phyloP scores from a whole-genome alignment of 2,888 invertebrate genomes.

The Malthinus seriepunctatus region DNA sequence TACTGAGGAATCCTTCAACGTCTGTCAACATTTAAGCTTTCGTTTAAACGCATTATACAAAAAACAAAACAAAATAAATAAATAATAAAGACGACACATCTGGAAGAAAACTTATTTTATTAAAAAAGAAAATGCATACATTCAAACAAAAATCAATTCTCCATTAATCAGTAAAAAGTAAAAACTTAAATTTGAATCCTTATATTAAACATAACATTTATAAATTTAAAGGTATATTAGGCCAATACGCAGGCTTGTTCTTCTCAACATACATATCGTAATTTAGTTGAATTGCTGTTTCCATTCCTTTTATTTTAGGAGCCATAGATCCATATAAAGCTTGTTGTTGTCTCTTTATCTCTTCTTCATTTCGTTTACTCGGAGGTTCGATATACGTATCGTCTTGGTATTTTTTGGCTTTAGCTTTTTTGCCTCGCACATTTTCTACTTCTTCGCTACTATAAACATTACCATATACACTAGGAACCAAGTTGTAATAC shows the following conservation, averaged over 20 bases:
- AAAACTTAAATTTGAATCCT: too few relatives aligned
- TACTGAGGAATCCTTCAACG: too few relatives aligned
- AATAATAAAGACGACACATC: too few relatives aligned
- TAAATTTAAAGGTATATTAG: slow-evolving; percentile 54
- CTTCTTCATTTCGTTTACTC: slow-evolving; percentile 44
- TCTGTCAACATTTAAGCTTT: too few relatives aligned
- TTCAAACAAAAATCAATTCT: too few relatives aligned
- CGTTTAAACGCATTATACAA: too few relatives aligned
- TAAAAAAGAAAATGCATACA: too few relatives aligned
- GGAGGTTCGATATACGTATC: slow-evolving; percentile 6
- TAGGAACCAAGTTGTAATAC: background rate
- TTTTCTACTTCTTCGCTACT: slow-evolving; percentile 39
- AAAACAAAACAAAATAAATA: too few relatives aligned
- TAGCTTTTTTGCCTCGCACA: slow-evolving; percentile 42
- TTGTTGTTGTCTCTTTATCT: slow-evolving; percentile 52
- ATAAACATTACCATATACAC: background rate
- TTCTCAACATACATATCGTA: slow-evolving; percentile 66
- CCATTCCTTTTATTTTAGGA: slow-evolving; percentile 71
- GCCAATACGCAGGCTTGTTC: slow-evolving; percentile 70
- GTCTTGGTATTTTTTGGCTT: slow-evolving; percentile 59
- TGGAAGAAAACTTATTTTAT: too few relatives aligned
- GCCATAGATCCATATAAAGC: slow-evolving; percentile 67
- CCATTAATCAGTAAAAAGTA: too few relatives aligned
- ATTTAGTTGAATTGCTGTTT: slow-evolving; percentile 69
- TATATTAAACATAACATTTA: too few relatives aligned